These are phyloP conservation scores for Drosophila chauvacae DNA, from an alignment of 1,140 invertebrate genomes.

Conservation along the genomic window DNA sequence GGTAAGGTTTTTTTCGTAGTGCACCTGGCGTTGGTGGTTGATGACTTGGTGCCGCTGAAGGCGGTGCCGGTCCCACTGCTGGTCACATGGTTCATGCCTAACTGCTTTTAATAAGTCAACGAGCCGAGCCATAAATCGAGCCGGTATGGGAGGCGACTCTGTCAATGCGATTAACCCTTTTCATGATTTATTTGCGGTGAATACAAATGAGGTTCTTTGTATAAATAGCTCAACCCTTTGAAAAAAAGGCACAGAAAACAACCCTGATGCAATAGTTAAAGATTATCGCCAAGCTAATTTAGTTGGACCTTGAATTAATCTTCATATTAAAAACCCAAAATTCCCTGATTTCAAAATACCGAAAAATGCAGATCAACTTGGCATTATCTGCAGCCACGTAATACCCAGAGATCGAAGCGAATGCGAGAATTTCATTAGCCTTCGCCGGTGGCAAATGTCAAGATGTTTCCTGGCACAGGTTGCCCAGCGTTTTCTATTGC, in stretches of 20 bases:
- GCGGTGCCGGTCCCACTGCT: conserved; percentile 38
- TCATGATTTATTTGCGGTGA: conserved; percentile 41
- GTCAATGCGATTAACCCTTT: conserved; percentile 65
- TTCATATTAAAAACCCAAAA: background rate
- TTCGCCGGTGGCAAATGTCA: conserved; percentile 53
- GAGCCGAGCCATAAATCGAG: conserved; percentile 59
- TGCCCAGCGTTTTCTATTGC: conserved; percentile 44
- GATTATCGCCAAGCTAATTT: background rate
- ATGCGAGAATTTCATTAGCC: background rate
- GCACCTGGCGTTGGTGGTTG: background rate
- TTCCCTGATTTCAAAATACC: background rate
- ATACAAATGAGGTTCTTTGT: conserved; percentile 31
- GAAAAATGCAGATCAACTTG: background rate
- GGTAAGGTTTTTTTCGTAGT: background rate
- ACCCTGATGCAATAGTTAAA: background rate
- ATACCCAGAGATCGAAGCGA: background rate
- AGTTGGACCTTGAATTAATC: background rate
- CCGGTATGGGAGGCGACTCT: conserved; percentile 19
- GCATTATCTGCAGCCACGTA: conserved; percentile 25
- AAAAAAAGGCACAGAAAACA: background rate
- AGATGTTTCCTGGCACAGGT: conserved; percentile 71
- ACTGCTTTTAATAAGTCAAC: conserved; percentile 76
- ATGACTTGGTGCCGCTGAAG: conserved; percentile 21
- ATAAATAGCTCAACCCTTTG: conserved; percentile 22
- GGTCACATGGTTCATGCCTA: conserved; percentile 66